phyloP scores from a whole-genome alignment of 1,140 invertebrate genomes.

The Drusus annulatus region DNA sequence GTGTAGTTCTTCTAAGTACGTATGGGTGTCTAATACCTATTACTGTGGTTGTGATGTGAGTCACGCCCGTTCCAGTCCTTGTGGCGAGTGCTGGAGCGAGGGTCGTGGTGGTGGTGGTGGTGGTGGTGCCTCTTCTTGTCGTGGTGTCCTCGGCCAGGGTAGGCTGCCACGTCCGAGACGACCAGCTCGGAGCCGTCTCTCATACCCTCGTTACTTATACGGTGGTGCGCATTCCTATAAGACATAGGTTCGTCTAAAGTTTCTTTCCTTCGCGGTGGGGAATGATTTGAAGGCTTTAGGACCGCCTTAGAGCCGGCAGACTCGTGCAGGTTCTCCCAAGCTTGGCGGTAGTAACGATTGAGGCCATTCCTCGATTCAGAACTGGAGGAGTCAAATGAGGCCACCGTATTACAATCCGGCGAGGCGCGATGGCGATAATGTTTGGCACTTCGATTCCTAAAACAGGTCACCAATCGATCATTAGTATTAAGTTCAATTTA shows the following conservation, averaged over 20 bases:
- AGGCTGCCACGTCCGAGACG: conserved; percentile 79
- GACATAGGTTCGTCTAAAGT: conserved; percentile 72
- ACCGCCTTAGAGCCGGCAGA: conserved; percentile 78
- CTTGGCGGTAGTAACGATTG: conserved; percentile 88
- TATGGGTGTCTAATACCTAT: conserved; percentile 62
- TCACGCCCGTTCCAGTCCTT: conserved; percentile 62
- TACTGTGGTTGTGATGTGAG: conserved; percentile 67
- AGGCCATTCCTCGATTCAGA: conserved; percentile 86
- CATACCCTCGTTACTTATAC: conserved; percentile 73
- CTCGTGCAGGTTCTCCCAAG: conserved; percentile 93
- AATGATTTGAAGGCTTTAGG: conserved; percentile 68
- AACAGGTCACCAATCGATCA: conserved; percentile 37
- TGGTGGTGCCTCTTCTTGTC: conserved; percentile 88
- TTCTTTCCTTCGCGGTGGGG: conserved; percentile 77
- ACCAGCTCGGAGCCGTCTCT: conserved; percentile 87
- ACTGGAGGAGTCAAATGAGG: conserved; percentile 87
- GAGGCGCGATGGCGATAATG: conserved; percentile 89
- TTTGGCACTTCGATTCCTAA: conserved; percentile 84
- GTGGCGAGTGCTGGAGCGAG: conserved; percentile 60
- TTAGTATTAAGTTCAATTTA: neutral
- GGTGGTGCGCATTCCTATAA: conserved; percentile 61
- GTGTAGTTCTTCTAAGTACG: neutral
- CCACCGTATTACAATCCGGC: conserved; percentile 90
- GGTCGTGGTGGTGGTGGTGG: conserved; percentile 83
- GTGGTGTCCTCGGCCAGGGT: conserved; percentile 68